Evolutionary conservation across 2,113 vertebrate genomes (phyloP).

Genomic region (Struthidea cinerea): DNA sequence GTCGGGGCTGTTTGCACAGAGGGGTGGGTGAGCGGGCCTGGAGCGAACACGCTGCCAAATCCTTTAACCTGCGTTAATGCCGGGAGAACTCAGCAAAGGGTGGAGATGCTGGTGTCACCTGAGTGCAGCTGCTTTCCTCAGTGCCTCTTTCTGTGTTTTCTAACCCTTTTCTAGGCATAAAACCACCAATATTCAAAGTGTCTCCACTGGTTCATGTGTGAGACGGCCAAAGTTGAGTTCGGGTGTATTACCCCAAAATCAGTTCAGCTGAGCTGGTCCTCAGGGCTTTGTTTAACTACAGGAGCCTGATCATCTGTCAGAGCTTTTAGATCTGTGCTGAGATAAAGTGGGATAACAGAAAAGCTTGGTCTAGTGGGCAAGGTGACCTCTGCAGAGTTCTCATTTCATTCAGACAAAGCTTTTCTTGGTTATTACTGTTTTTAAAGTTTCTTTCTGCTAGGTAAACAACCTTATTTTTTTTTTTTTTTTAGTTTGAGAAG

Average conservation of each 20-base stretch:
- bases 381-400: background rate
- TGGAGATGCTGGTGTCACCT: background rate
- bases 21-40: background rate
- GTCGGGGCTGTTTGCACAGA: background rate
- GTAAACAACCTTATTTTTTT: background rate
- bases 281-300: background rate
- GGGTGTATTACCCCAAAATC: background rate
- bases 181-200: background rate
- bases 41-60: rapidly evolving
- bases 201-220: rapidly evolving
- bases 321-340: background rate
- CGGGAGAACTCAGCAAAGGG: background rate
- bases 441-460: background rate
- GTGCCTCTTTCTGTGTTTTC: background rate
- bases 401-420: background rate
- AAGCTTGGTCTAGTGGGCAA: background rate
- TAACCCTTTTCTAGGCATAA: background rate
- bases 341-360: background rate
- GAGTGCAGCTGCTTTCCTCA: background rate
- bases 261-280: background rate
- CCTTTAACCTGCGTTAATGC: background rate
- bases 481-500: background rate
- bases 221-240: background rate
- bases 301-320: background rate
- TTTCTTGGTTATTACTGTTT: background rate